These are phyloP conservation scores for Microtus richardsoni DNA, from an alignment of 2,113 vertebrate genomes.

Conservation along the genomic window DNA sequence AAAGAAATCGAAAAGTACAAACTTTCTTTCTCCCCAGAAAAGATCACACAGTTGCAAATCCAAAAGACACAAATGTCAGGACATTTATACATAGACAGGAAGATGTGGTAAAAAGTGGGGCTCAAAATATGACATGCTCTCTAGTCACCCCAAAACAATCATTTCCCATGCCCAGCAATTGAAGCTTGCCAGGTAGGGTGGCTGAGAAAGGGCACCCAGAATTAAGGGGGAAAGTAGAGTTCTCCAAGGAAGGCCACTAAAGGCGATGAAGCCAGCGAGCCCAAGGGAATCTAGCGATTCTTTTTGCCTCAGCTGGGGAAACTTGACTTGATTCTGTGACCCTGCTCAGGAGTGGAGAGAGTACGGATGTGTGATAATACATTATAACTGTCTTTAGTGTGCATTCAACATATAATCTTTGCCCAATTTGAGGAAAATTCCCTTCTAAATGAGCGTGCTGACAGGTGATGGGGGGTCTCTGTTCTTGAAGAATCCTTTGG, in stretches of 20 bases:
- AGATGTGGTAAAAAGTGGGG: background rate
- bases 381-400: background rate
- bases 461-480: background rate
- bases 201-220: background rate
- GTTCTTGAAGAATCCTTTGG: background rate
- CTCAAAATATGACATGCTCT: background rate
- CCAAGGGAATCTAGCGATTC: background rate
- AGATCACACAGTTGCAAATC: background rate
- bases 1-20: background rate
- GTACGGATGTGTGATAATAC: background rate
- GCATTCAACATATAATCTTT: background rate
- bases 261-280: background rate
- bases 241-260: background rate
- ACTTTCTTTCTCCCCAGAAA: background rate
- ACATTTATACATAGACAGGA: background rate
- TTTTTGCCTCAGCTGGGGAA: background rate
- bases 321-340: background rate
- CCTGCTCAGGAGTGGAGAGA: background rate
- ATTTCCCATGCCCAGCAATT: background rate
- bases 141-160: background rate
- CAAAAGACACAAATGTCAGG: background rate
- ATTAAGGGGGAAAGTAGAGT: background rate
- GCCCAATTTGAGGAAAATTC: background rate
- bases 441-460: conserved; percentile 46
- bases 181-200: background rate